Percentiles rank a stretch among this genome's conserved stretches.
These are phyloP conservation scores for Poecilia wingei DNA, from an alignment of 2,797 vertebrate species.

Conservation along the genomic window DNA sequence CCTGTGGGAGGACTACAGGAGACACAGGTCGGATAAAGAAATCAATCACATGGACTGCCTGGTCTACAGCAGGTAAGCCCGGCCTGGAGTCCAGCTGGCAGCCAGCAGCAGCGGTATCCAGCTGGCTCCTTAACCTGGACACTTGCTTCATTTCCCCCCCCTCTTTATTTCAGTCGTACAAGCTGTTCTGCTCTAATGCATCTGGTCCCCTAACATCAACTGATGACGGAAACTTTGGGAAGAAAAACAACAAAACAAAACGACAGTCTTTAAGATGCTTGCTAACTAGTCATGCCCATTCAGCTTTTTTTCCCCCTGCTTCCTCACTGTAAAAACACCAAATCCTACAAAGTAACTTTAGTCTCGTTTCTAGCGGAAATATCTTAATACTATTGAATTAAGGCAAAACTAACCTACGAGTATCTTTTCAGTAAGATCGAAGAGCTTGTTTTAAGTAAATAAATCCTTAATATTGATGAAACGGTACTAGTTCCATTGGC, in stretches of 20 bases:
- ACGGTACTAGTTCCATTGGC: too few relatives aligned
- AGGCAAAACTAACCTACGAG: too few relatives aligned
- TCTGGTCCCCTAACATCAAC: conserved; percentile 18
- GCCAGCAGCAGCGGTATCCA: background rate
- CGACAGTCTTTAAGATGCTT: background rate
- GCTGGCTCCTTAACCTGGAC: background rate
- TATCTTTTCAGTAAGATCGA: too few relatives aligned
- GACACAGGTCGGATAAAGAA: conserved; percentile 92
- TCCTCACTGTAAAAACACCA: background rate
- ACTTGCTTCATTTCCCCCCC: background rate
- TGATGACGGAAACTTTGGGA: background rate
- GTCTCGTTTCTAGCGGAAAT: too few relatives aligned
- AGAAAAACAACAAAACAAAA: background rate
- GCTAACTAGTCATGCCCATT: background rate
- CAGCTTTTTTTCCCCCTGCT: background rate
- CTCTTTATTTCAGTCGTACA: background rate
- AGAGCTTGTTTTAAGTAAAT: too few relatives aligned
- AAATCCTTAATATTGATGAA: too few relatives aligned
- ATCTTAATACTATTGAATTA: too few relatives aligned
- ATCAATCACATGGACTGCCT: conserved; percentile 98
- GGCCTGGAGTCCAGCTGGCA: conserved; percentile 16
- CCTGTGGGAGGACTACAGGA: conserved; percentile 95
- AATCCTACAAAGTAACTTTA: too few relatives aligned
- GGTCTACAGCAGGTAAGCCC: conserved; percentile 91
- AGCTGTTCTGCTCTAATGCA: conserved; percentile 10